phyloP scores from a whole-genome alignment of 2,113 vertebrate genomes.

The Oenanthe oenanthe region DNA sequence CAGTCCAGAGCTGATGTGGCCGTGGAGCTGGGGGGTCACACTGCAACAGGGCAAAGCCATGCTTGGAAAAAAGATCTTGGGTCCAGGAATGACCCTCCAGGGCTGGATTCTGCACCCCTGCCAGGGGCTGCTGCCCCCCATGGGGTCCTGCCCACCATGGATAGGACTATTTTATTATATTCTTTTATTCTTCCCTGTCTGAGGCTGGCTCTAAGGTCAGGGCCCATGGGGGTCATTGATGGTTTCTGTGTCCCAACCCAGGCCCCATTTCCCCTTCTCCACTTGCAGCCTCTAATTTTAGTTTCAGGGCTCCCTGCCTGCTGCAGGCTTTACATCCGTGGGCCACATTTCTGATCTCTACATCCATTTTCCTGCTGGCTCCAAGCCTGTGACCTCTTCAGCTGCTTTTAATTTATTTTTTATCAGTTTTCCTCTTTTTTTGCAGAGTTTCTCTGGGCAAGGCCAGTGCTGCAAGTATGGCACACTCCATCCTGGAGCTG shows the following conservation, averaged over 20 bases:
- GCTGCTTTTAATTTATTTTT: background rate
- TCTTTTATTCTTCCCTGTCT: background rate
- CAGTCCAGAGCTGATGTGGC: accelerated
- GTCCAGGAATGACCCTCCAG: background rate
- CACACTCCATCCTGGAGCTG: background rate
- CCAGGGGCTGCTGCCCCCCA: background rate
- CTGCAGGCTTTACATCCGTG: background rate
- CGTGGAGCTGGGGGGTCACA: accelerated
- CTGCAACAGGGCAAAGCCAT: background rate
- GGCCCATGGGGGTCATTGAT: accelerated
- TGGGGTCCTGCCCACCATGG: background rate
- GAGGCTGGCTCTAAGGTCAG: accelerated
- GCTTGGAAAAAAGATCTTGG: background rate
- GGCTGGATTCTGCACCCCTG: background rate
- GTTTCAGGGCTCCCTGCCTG: background rate
- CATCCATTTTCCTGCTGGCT: accelerated
- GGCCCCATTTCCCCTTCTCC: background rate
- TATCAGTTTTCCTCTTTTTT: background rate
- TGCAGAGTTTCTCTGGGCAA: background rate
- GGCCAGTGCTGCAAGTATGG: accelerated
- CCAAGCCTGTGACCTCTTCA: accelerated
- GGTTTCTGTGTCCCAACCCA: background rate
- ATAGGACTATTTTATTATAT: accelerated
- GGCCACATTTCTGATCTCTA: accelerated
- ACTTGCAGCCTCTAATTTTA: background rate